Percentiles rank a stretch among this genome's conserved stretches.
Conservation (phyloP, 2,888 invertebrate species). For the Noctuana brunneofusca region DNA sequence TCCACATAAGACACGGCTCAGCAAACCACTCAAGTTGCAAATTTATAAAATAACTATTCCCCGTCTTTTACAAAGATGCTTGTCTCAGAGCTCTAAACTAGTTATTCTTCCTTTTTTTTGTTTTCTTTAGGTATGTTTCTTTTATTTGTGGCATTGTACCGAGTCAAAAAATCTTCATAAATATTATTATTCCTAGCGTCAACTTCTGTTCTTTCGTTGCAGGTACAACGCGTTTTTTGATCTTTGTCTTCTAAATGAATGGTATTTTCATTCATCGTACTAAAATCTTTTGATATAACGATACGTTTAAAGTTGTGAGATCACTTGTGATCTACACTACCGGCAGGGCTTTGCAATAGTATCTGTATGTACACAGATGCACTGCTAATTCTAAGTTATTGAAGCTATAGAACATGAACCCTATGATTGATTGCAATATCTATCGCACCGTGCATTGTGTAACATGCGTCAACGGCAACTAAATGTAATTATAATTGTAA, state of each 20-base stretch:
- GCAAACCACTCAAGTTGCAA: not conserved
- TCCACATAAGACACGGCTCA: too few relatives aligned
- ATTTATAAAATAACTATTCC: conserved; percentile 6
- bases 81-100: conserved; percentile 9
- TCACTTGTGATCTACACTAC: too few relatives aligned
- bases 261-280: conserved; percentile 13
- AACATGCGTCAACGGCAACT: not conserved
- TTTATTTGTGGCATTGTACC: conserved; percentile 19
- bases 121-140: conserved; percentile 23
- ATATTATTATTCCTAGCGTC: conserved; percentile 23
- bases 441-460: too few relatives aligned
- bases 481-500: conserved; percentile 4
- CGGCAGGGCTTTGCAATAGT: too few relatives aligned
- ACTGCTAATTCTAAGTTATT: too few relatives aligned
- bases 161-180: conserved; percentile 27
- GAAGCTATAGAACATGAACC: too few relatives aligned
- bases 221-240: conserved; percentile 4
- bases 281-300: too few relatives aligned
- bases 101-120: conserved; percentile 25
- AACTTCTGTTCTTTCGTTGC: conserved; percentile 18
- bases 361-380: too few relatives aligned
- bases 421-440: too few relatives aligned
- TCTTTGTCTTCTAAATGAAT: conserved; percentile 16
- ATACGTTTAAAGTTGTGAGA: too few relatives aligned
- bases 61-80: conserved; percentile 19